Conservation (phyloP, 2,888 invertebrate species). For the Notocelia uddmanniana region DNA sequence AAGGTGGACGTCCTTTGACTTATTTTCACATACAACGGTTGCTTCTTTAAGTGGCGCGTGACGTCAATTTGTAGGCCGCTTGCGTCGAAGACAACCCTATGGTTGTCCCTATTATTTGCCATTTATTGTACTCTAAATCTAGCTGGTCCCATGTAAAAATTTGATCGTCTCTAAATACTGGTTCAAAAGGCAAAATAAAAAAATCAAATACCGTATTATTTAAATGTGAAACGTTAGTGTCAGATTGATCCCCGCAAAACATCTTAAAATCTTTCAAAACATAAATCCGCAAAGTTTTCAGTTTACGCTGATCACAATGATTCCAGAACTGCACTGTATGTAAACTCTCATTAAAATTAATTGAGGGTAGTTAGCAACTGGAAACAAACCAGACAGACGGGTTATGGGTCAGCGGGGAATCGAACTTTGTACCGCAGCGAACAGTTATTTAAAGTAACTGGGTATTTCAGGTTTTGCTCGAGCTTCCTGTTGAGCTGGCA, state of each 20-base stretch:
- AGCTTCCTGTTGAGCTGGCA: background rate
- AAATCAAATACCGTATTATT: too few relatives aligned
- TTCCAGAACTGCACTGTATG: slow-evolving; percentile 23
- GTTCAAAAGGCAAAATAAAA: too few relatives aligned
- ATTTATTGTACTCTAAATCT: too few relatives aligned
- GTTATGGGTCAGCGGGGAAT: slow-evolving; percentile 22
- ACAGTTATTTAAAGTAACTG: slow-evolving; percentile 20
- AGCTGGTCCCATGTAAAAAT: too few relatives aligned
- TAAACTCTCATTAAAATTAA: slow-evolving; percentile 29
- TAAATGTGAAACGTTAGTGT: too few relatives aligned
- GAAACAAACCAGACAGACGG: slow-evolving; percentile 32
- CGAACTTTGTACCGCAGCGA: slow-evolving; percentile 26
- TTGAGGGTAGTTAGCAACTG: slow-evolving; percentile 20
- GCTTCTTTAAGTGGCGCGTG: too few relatives aligned
- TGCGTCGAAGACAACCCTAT: too few relatives aligned
- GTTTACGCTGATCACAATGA: slow-evolving; percentile 16
- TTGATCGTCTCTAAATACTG: too few relatives aligned
- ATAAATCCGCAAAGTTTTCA: slow-evolving; percentile 4
- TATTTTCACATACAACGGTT: too few relatives aligned
- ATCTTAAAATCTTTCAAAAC: background rate
- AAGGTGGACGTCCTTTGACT: too few relatives aligned
- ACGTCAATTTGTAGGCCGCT: too few relatives aligned
- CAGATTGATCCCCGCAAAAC: background rate
- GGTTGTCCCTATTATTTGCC: too few relatives aligned
- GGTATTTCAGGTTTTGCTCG: slow-evolving; percentile 6